Conservation (phyloP, 2,888 invertebrate species). For the Zaprionus bogoriensis region DNA sequence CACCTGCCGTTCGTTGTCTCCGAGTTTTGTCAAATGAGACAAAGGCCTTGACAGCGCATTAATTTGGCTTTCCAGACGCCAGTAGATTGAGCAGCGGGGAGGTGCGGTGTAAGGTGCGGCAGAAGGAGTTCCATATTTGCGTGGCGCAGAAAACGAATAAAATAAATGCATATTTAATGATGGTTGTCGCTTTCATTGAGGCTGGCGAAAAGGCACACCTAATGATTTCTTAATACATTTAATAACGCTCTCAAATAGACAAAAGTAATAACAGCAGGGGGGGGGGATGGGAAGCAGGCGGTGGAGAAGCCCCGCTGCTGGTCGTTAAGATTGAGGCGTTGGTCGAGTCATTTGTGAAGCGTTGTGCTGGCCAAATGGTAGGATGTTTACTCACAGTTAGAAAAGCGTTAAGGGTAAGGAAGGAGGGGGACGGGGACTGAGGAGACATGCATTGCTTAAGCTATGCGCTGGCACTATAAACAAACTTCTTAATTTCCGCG, state of each 20-base stretch:
- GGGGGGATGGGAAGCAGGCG: not conserved
- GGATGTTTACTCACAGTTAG: not conserved
- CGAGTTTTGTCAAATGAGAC: constrained; percentile 11
- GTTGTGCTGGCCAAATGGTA: not conserved
- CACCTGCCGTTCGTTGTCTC: constrained; percentile 8
- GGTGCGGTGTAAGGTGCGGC: not conserved
- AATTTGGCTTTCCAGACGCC: constrained; percentile 22
- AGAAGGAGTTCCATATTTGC: not conserved
- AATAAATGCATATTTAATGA: constrained; percentile 70
- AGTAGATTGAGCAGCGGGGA: not conserved
- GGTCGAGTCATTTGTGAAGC: constrained; percentile 39
- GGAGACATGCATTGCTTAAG: constrained; percentile 28
- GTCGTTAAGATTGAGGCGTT: constrained; percentile 22
- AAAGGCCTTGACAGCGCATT: constrained; percentile 31
- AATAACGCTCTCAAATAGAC: constrained; percentile 47
- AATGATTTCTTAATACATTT: constrained; percentile 72
- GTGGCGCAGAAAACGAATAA: constrained; percentile 44
- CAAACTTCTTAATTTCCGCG: constrained; percentile 78
- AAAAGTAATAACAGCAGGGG: not conserved
- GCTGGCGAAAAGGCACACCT: constrained; percentile 29
- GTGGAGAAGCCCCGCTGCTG: not conserved
- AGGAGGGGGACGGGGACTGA: not conserved
- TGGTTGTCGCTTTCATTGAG: constrained; percentile 11
- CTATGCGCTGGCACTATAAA: constrained; percentile 44
- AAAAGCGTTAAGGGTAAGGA: not conserved